These are phyloP conservation scores for Linepithema humile DNA, from an alignment of 1,140 invertebrate species.

Conservation along the genomic window DNA sequence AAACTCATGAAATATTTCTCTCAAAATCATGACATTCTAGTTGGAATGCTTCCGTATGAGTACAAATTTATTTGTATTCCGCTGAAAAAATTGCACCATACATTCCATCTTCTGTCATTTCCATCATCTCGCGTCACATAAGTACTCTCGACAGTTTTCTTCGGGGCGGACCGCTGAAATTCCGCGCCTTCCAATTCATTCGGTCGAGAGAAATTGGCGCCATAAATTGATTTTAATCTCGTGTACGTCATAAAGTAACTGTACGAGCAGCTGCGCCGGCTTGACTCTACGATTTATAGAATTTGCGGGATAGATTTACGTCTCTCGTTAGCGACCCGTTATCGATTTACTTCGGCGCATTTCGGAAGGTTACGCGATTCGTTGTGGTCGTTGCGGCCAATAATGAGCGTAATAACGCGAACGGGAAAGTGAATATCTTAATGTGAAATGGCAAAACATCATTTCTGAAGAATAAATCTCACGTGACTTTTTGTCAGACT, in stretches of 20 bases:
- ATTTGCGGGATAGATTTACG: constrained; percentile 71
- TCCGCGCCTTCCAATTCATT: constrained; percentile 44
- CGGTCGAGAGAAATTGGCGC: constrained; percentile 59
- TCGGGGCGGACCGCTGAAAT: constrained; percentile 29
- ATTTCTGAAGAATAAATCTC: background rate
- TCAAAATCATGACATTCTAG: background rate
- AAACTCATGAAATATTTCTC: constrained; percentile 12
- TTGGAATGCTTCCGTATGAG: background rate
- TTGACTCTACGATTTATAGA: constrained; percentile 69
- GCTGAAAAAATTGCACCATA: background rate
- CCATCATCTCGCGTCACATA: constrained; percentile 7
- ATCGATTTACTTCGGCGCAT: constrained; percentile 60
- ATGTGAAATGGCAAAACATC: background rate
- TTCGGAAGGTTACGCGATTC: background rate
- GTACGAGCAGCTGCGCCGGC: constrained; percentile 67
- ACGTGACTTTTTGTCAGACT: background rate
- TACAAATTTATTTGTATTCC: background rate
- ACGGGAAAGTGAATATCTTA: background rate
- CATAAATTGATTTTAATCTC: constrained; percentile 77
- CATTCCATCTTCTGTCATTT: background rate
- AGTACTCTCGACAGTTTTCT: constrained; percentile 40
- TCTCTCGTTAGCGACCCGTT: constrained; percentile 64
- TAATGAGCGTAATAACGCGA: constrained; percentile 28
- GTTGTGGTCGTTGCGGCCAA: constrained; percentile 19
- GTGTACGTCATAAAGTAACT: constrained; percentile 73